Conservation (phyloP, 2,888 invertebrate genomes). For the Ferrisia virgata region DNA sequence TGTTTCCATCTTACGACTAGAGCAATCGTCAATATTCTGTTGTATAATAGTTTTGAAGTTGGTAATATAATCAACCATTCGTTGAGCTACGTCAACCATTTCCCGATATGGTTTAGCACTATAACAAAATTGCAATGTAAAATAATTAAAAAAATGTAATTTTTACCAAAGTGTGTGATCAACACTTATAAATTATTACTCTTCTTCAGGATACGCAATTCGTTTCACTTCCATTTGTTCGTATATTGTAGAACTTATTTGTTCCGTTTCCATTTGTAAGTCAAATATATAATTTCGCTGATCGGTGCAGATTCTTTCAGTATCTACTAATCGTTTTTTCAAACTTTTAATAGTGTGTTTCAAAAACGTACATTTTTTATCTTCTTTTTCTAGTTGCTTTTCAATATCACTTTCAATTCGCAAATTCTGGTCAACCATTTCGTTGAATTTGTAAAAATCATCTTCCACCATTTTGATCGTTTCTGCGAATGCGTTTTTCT, state of each 20-base stretch:
- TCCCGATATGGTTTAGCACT: background rate
- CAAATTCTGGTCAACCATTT: background rate
- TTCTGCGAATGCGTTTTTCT: background rate
- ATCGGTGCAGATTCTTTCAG: background rate
- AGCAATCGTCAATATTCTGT: background rate
- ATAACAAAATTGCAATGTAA: background rate
- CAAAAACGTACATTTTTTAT: conserved; percentile 13
- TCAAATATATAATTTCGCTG: background rate
- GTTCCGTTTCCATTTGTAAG: conserved; percentile 6
- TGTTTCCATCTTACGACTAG: background rate
- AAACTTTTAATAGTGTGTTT: background rate
- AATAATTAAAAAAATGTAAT: background rate
- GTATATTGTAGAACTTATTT: background rate
- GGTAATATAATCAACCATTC: background rate
- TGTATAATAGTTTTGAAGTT: background rate
- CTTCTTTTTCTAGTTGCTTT: background rate
- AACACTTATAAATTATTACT: background rate
- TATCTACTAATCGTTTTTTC: background rate
- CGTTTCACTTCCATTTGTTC: background rate
- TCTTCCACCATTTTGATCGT: background rate
- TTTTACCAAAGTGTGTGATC: background rate
- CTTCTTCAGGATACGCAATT: conserved; percentile 2
- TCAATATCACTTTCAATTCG: background rate
- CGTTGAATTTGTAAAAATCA: background rate
- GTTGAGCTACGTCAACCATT: background rate